These are phyloP conservation scores for Aleiodes testaceus DNA, from an alignment of 2,888 invertebrate genomes.

Conservation along the genomic window DNA sequence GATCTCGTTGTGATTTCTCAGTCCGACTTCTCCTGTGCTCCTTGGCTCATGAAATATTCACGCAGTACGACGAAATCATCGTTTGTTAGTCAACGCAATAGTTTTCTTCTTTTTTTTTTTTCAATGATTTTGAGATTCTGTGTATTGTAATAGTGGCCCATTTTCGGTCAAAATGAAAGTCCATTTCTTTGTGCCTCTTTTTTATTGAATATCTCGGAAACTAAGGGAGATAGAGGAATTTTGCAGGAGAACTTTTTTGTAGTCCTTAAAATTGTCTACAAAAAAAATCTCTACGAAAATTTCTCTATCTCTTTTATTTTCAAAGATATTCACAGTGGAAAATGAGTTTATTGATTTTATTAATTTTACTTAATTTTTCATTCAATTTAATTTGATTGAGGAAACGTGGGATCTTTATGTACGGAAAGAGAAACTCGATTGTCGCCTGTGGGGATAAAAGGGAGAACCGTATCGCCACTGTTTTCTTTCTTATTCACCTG, in stretches of 20 bases:
- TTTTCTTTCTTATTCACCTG: constrained; percentile 33
- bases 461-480: constrained; percentile 19
- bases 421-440: constrained; percentile 40
- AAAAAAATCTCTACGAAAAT: not conserved
- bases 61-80: constrained; percentile 61
- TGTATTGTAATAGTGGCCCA: constrained; percentile 1
- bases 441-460: constrained; percentile 33
- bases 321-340: too few species aligned
- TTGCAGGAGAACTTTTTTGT: too few species aligned
- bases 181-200: too few species aligned
- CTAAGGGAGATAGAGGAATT: too few species aligned
- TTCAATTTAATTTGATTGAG: not conserved
- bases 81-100: constrained; percentile 61
- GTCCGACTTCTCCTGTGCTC: constrained; percentile 31
- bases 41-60: constrained; percentile 68
- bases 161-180: too few species aligned
- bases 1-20: constrained; percentile 44
- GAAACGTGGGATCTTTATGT: constrained; percentile 19
- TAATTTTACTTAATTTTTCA: constrained; percentile 2
- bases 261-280: not conserved
- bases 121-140: constrained; percentile 21
- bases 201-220: too few species aligned
- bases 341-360: too few species aligned
- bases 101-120: constrained; percentile 41
- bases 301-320: too few species aligned